Conservation (phyloP, 2,113 vertebrate genomes). For the Xiphophorus hellerii region DNA sequence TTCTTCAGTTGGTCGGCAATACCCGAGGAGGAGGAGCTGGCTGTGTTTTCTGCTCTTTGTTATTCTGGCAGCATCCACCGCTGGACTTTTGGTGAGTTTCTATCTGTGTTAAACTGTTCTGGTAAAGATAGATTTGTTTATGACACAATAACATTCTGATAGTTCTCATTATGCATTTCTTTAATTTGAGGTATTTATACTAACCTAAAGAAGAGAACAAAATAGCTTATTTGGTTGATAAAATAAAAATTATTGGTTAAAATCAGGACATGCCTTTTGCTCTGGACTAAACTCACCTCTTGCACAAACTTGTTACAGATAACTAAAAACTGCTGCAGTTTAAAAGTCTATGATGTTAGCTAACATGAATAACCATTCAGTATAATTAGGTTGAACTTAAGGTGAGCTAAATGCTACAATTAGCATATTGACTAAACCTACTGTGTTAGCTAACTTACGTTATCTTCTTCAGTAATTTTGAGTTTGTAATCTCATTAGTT, state of each 20-base stretch:
- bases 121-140: neutral
- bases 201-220: too few species aligned
- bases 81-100: conserved; percentile 84
- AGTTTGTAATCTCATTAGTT: too few species aligned
- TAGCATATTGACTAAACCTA: too few species aligned
- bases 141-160: neutral
- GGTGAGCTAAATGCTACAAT: neutral
- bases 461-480: too few species aligned
- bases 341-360: neutral
- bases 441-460: neutral
- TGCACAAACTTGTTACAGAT: too few species aligned
- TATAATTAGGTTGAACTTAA: neutral
- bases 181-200: too few species aligned
- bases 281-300: too few species aligned
- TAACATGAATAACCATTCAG: neutral
- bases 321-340: too few species aligned
- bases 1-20: conserved; percentile 87
- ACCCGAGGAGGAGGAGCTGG: conserved; percentile 85
- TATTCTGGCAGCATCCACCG: conserved; percentile 75
- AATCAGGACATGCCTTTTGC: too few species aligned
- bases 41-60: conserved; percentile 85
- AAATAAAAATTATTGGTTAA: too few species aligned
- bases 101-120: neutral
- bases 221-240: too few species aligned
- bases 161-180: too few species aligned